A percentile compares a stretch with the other conserved stretches of the same genome.
These are phyloP conservation scores for Ischnura elegans DNA, from an alignment of 2,888 invertebrate species.

Conservation along the genomic window DNA sequence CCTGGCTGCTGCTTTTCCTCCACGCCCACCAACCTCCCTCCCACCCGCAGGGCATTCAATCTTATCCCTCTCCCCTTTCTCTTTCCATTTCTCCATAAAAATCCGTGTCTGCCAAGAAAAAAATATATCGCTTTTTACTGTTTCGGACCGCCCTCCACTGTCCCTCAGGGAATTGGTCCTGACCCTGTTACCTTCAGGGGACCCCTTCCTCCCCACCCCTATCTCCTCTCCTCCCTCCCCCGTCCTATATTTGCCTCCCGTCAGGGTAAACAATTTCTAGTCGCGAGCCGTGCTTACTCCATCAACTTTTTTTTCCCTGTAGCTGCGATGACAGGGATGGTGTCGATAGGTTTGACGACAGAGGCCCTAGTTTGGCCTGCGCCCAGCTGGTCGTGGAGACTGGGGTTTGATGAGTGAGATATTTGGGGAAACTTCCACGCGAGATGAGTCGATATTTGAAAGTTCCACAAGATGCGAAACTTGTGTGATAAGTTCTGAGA, in stretches of 20 bases:
- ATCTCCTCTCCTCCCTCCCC: not conserved
- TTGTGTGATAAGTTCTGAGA: too few relatives aligned
- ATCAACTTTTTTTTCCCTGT: not conserved
- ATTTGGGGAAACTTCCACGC: not conserved
- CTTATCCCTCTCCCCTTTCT: not conserved
- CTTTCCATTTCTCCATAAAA: not conserved
- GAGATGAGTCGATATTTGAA: not conserved
- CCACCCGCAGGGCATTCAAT: not conserved
- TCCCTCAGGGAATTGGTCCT: not conserved
- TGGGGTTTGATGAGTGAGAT: not conserved
- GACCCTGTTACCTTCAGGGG: not conserved
- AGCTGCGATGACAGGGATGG: not conserved
- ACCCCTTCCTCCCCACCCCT: not conserved
- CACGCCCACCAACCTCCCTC: not conserved
- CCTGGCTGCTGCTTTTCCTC: not conserved
- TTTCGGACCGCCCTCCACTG: not conserved
- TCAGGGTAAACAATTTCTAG: not conserved
- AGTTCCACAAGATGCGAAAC: not conserved
- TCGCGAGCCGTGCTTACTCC: not conserved
- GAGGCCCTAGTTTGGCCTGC: not conserved
- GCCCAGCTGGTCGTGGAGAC: not conserved
- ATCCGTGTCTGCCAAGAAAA: not conserved
- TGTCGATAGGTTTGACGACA: conserved; percentile 1
- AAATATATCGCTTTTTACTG: not conserved
- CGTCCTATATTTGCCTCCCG: not conserved